A percentile compares a stretch with the other conserved stretches of the same genome.
phyloP scores from a whole-genome alignment of 2,888 invertebrate genomes.

The Heliconius ismenius region DNA sequence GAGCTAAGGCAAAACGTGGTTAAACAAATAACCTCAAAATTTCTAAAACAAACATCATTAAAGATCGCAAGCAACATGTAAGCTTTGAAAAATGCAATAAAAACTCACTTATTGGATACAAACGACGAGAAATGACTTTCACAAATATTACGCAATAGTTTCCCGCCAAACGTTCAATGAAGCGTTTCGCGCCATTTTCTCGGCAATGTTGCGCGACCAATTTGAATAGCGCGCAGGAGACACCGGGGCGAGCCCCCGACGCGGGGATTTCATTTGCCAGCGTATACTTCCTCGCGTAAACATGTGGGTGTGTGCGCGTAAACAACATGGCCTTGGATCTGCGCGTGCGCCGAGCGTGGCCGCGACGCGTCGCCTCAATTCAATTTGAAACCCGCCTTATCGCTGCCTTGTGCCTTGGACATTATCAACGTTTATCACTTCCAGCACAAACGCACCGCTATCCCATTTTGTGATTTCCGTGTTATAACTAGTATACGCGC shows the following conservation, averaged over 20 bases:
- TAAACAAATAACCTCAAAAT: constrained; percentile 39
- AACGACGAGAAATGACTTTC: constrained; percentile 59
- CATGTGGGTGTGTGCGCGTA: constrained; percentile 70
- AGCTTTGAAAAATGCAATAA: constrained; percentile 3
- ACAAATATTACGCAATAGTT: constrained; percentile 65
- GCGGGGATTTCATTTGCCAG: constrained; percentile 51
- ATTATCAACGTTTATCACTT: constrained; percentile 65
- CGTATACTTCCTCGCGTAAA: constrained; percentile 62
- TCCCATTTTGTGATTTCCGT: constrained; percentile 17
- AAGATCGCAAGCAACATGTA: background rate
- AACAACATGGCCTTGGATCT: constrained; percentile 76
- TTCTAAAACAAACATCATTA: constrained; percentile 10
- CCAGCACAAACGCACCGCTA: constrained; percentile 22
- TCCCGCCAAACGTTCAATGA: constrained; percentile 78
- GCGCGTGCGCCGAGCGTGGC: constrained; percentile 61
- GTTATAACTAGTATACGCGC: background rate
- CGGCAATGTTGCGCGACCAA: constrained; percentile 56
- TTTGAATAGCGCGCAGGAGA: constrained; percentile 54
- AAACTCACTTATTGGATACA: constrained; percentile 35
- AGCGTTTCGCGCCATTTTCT: constrained; percentile 76
- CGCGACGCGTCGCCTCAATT: constrained; percentile 53
- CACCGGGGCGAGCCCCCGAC: constrained; percentile 48
- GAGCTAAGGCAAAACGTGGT: constrained; percentile 30
- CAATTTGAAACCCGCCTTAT: constrained; percentile 66
- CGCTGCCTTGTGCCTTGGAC: constrained; percentile 44